phyloP scores from a whole-genome alignment of 2,113 vertebrate genomes.

The Nannospalax galili region DNA sequence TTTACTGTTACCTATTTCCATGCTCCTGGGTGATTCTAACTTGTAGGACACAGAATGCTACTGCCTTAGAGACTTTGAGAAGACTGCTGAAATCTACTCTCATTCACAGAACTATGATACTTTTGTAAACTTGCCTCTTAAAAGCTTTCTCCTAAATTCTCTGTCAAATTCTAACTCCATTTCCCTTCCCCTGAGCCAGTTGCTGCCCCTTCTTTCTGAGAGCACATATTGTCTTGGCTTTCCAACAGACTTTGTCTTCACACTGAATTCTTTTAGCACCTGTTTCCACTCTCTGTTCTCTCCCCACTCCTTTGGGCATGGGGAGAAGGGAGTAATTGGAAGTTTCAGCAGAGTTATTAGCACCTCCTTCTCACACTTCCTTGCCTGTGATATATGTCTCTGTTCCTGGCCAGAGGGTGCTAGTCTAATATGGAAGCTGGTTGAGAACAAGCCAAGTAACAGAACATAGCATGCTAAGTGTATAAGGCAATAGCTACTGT shows the following conservation, averaged over 20 bases:
- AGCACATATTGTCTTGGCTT: constrained; percentile 72
- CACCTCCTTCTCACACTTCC: constrained; percentile 66
- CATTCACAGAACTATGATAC: neutral
- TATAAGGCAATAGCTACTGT: constrained; percentile 7
- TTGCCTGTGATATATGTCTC: constrained; percentile 58
- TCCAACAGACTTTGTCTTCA: constrained; percentile 69
- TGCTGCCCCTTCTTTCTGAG: constrained; percentile 50
- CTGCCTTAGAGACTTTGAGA: neutral
- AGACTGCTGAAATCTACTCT: neutral
- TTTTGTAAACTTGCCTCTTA: neutral
- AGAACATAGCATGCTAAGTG: neutral
- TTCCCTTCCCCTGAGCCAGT: neutral
- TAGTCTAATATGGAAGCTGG: constrained; percentile 57
- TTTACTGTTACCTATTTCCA: constrained; percentile 15
- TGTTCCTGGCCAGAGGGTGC: constrained; percentile 44
- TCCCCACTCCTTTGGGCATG: constrained; percentile 33
- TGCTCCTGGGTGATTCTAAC: neutral
- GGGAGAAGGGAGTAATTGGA: constrained; percentile 29
- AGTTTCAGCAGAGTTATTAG: constrained; percentile 68
- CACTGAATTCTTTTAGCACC: constrained; percentile 80
- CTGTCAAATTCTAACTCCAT: neutral
- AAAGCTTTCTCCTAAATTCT: neutral
- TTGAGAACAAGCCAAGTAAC: neutral
- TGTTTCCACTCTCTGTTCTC: constrained; percentile 46
- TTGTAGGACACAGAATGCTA: neutral